A percentile compares a stretch with the other conserved stretches of the same genome.
phyloP scores from a whole-genome alignment of 2,888 invertebrate species.

The Lysandra bellargus region DNA sequence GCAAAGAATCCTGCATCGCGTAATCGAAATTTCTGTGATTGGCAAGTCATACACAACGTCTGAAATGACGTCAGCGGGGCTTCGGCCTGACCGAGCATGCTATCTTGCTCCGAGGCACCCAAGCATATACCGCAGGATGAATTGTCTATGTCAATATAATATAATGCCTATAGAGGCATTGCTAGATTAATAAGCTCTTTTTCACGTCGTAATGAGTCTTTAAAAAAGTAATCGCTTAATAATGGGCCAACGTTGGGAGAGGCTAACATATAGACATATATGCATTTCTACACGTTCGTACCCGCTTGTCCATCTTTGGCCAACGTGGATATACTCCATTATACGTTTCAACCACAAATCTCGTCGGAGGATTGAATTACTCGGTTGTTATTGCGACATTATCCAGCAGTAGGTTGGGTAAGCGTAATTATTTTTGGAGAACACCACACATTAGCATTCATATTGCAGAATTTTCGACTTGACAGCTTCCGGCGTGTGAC shows the following conservation, averaged over 20 bases:
- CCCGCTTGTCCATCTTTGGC: neutral
- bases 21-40: no score
- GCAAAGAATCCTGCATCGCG: no score
- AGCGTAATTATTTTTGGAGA: slow-evolving; percentile 25
- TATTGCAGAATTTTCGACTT: slow-evolving; percentile 24
- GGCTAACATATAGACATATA: neutral
- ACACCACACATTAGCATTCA: slow-evolving; percentile 16
- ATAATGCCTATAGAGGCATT: no score
- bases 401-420: slow-evolving; percentile 35
- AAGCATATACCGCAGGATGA: no score
- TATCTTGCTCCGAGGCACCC: no score
- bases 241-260: neutral
- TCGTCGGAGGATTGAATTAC: slow-evolving; percentile 57
- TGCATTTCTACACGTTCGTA: neutral
- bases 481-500: slow-evolving; percentile 7
- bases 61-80: no score
- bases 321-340: neutral
- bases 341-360: slow-evolving; percentile 62
- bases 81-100: no score
- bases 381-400: slow-evolving; percentile 38
- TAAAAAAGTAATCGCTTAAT: neutral
- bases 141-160: no score
- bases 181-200: no score
- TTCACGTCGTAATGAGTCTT: no score
- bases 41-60: no score